Evolutionary conservation across 2,888 invertebrate species (phyloP), one percentile per base, ranked within the genome.

Genomic region (Siphlonurus alternatus): DNA sequence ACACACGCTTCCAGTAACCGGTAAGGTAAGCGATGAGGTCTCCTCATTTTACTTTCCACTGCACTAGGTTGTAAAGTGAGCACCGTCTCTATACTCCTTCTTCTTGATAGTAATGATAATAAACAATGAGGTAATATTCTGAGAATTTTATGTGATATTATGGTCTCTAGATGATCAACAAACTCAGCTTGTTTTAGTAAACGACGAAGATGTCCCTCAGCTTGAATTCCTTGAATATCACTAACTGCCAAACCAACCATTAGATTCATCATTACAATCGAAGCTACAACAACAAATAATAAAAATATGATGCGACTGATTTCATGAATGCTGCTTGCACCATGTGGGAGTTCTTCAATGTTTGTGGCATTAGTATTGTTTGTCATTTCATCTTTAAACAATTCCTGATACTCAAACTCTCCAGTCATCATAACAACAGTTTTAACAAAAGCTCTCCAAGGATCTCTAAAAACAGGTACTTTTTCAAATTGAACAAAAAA

Each of bases 371-470:
- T 59, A 5, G 20, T 18, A 19, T 25, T 54, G 0, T 56, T n/a
- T 1, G 18, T 25, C 19, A 51, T 24, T 62, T 23, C 23, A 20
- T 25, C 25, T 19, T 19, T 68, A 69, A 79, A 79, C 63, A 79
- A 71, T 62, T 74, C 74, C 20, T 72, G 71, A 69, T 79, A 80
- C 68, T 80, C 79, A 68, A 78, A 78, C 70, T 81, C 81, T 22
- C 81, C 81, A 72, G 79, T 79, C 80, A 81, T 81, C 81, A 81
- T 81, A 53, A 81, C 81, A 53, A 78, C 72, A 20, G 80, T 81
- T 69, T 78, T 79, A 51, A 80, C 74, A 53, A 81, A 66, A 3
- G 78, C 72, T 20, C 72, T 71, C 72, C 75, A 75, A 0, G 76
- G 76, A 69, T 75, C 71, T 10, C 69, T 68, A 66, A 79, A 80